Evolutionary conservation across 2,797 vertebrate genomes (phyloP), one percentile per base, ranked within the genome.

Genomic region (Platyrinchus mystaceus): DNA sequence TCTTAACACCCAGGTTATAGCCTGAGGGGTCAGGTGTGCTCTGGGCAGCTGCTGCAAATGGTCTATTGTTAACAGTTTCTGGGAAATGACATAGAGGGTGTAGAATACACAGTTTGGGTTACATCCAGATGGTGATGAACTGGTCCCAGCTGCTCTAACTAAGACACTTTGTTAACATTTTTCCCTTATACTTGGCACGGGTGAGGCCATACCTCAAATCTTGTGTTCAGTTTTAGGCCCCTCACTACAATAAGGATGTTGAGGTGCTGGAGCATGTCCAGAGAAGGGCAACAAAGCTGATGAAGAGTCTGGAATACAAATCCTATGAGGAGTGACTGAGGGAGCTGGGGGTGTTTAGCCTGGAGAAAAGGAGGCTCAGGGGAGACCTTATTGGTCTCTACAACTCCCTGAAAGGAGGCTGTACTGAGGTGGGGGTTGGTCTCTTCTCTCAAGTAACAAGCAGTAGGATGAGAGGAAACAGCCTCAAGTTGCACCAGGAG

Each of bases 321-420:
- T 50, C 23, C 50, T 70, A 13, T 22, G 17, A 52, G 41, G 47
- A 69, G 24, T 7, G 43, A 32, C 58, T 44, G 50, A 64, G 30
- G 39, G 34, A 71, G 4, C 39, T 53, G 66, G 22, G 3, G 7
- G 34, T 71, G 12, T 78, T 84, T 41, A 66, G 18, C 18, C 52
- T 41, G 66, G 15, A 84, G 43, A 46, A 66, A 41, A 53, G 0
- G 0, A 71, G 34, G 13, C 34, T 47, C 26, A 8, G 26, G 12
- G 30, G 30, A 84, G 14, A 58, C 18, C 7, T 52, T 59, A 32
- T 27, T 0, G 0, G 18, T 34, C 18, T 36, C 12, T 52, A 46
- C 30, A 71, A 12, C 44, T 41, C 18, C n/a, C 37, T 77, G 56
- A 30, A 50, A 60, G 17, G 49, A 76, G 43, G n/a, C 23, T 37